Evolutionary conservation across 2,797 vertebrate genomes (phyloP), one percentile per base, ranked within the genome.

Genomic region (Rhynchonycteris naso): DNA sequence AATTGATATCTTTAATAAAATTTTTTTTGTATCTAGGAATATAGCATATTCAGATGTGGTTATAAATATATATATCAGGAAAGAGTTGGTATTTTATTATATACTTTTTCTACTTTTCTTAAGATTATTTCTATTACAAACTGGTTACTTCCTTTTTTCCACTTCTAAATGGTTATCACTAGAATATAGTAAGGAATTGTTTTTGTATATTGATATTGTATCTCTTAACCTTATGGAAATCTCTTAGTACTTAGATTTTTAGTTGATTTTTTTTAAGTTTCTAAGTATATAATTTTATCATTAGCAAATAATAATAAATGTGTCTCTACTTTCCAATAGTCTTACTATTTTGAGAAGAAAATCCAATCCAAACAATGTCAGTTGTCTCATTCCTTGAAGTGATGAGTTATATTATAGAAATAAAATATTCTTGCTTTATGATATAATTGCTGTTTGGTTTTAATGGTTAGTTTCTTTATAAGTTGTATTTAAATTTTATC

Each of bases 151-250:
- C 11, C 5, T 87, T 54, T 83, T 86, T 82, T 43, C 14, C 13
- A 15, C 2, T 13, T 71, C 56, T 71, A 69, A 65, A 22, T 83
- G 59, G 10, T 56, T 89, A 61, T 81, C 7, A 76, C 26, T 71
- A 71, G 30, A 58, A 10, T 43, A 50, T 65, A 87, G 28, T 18
- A 78, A 82, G 18, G 26, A 61, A 11, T 78, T 33, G 28, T 28
- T 94, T 71, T 86, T 59, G n/a, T 21, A 30, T 68, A 19, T 74
- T 61, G 52, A 88, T 79, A 78, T 83, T 76, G 9, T 69, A 69
- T 72, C 33, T 91, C 58, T 95, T 93, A 6, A 88, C 35, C 14
- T 91, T 93, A 47, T 63, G 87, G 75, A 74, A 76, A 24, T 87
- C 6, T 66, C 61, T 59, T 81, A 43, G 3, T 35, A 38, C 11